Percentiles rank a stretch among this genome's conserved stretches.
phyloP scores from a whole-genome alignment of 2,888 invertebrate genomes.

The Strigamia crassipes region DNA sequence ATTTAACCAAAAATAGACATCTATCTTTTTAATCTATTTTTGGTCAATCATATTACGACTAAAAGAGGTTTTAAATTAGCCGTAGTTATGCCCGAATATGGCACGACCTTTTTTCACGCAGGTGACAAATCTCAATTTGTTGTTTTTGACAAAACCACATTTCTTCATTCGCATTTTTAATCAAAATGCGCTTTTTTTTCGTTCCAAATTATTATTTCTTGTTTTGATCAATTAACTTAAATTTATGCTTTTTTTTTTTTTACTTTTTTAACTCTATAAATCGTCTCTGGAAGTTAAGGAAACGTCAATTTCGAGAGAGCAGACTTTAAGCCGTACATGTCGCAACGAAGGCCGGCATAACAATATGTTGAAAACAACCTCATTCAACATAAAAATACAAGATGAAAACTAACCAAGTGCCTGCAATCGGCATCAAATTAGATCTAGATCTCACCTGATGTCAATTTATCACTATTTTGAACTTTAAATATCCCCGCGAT shows the following conservation, averaged over 20 bases:
- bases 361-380: conserved; percentile 5
- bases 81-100: background rate
- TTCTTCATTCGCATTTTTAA: background rate
- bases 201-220: background rate
- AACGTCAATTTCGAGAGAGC: background rate
- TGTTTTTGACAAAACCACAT: background rate
- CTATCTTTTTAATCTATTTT: background rate
- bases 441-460: conserved; percentile 13
- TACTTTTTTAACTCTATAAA: background rate
- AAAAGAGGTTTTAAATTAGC: background rate
- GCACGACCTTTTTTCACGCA: background rate
- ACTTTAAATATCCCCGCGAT: conserved; percentile 49
- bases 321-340: background rate
- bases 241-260: background rate
- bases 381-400: background rate
- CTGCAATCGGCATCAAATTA: background rate
- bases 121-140: background rate
- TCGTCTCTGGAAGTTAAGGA: background rate
- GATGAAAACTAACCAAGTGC: background rate
- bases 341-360: conserved; percentile 14
- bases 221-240: background rate
- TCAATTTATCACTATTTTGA: conserved; percentile 38
- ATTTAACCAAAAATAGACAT: background rate
- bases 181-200: background rate
- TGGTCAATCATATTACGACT: conserved; percentile 18